phyloP scores from a whole-genome alignment of 1,140 invertebrate genomes.

The Plectrocnemia conspersa region DNA sequence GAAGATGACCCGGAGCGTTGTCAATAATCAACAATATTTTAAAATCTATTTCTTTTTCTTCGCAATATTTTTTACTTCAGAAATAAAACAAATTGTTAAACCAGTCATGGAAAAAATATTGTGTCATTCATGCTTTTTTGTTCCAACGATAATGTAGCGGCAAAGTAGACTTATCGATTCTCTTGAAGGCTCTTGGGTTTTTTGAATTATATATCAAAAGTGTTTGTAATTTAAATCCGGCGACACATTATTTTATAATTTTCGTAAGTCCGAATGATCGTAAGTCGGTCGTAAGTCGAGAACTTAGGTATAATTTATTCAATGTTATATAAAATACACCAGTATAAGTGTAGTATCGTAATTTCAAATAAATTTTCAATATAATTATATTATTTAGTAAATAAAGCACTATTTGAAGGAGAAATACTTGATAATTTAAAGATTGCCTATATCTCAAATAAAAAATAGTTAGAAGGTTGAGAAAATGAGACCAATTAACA shows the following conservation, averaged over 20 bases:
- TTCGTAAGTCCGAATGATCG: too few species aligned
- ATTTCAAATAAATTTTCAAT: too few species aligned
- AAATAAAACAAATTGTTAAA: constrained; percentile 6
- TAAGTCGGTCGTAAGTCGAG: too few species aligned
- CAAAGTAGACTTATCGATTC: constrained; percentile 6
- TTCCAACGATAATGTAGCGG: constrained; percentile 8
- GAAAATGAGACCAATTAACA: too few species aligned
- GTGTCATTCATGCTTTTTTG: constrained; percentile 5
- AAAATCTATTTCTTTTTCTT: not conserved
- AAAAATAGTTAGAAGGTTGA: too few species aligned
- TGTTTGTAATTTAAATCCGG: not conserved
- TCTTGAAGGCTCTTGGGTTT: not conserved
- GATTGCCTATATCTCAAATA: too few species aligned
- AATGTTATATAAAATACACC: too few species aligned
- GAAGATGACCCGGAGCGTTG: constrained; percentile 5
- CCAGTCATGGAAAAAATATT: constrained; percentile 2
- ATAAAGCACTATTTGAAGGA: too few species aligned
- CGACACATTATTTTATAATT: not conserved
- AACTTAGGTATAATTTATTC: too few species aligned
- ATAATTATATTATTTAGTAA: too few species aligned
- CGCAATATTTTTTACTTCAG: constrained; percentile 12
- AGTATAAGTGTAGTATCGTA: too few species aligned
- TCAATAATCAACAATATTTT: not conserved
- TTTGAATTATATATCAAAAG: constrained; percentile 8
- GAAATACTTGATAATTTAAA: too few species aligned